Evolutionary conservation across 2,888 invertebrate species (phyloP).

Genomic region (Drosophila borealis): DNA sequence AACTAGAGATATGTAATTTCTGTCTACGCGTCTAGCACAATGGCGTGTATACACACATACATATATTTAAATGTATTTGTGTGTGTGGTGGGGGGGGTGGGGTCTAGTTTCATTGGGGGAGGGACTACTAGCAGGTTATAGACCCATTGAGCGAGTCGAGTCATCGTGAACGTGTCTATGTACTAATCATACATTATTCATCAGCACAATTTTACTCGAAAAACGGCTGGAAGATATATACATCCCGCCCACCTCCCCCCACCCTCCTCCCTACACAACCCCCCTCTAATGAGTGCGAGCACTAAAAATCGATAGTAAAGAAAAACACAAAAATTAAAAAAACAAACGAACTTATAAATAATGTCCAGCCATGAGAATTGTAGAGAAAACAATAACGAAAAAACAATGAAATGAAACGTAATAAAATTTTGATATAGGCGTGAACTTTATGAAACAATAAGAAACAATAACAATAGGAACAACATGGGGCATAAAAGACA

Average conservation of each 20-base stretch:
- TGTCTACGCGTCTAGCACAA: conserved; percentile 2
- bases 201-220: conserved; percentile 77
- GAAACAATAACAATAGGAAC: conserved; percentile 17
- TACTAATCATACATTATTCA: conserved; percentile 81
- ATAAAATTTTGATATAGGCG: conserved; percentile 79
- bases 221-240: conserved; percentile 71
- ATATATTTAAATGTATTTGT: conserved; percentile 4
- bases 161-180: conserved; percentile 79
- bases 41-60: conserved; percentile 28
- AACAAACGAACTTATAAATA: conserved; percentile 71
- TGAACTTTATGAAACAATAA: conserved; percentile 72
- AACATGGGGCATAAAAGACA: conserved; percentile 62
- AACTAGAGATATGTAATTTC: conserved; percentile 57
- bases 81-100: conserved; percentile 12
- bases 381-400: conserved; percentile 8
- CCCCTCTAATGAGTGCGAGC: conserved; percentile 53
- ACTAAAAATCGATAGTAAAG: conserved; percentile 74
- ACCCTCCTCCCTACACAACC: no score
- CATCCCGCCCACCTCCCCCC: no score
- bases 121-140: conserved; percentile 9
- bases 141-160: conserved; percentile 51
- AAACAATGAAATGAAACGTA: conserved; percentile 24
- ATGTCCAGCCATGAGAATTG: conserved; percentile 44
- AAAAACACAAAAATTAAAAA: conserved; percentile 68
- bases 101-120: conserved; percentile 30